These are phyloP conservation scores for Lepidurus apus DNA, from an alignment of 1,140 invertebrate species.

Conservation along the genomic window DNA sequence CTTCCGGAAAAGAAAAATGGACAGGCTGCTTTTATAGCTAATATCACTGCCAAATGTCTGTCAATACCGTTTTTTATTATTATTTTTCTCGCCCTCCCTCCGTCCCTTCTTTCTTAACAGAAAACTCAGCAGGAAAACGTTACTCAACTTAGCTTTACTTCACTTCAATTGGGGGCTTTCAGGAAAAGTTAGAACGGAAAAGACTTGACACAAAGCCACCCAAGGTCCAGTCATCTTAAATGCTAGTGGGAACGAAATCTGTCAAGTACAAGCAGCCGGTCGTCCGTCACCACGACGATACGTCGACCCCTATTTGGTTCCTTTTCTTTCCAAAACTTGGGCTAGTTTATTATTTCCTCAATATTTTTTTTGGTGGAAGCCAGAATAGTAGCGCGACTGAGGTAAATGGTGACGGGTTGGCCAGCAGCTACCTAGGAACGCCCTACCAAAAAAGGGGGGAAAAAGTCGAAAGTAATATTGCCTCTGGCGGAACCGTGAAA, in stretches of 20 bases:
- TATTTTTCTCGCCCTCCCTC: not conserved
- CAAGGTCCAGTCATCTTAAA: not conserved
- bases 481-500: not conserved
- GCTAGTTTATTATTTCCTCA: not conserved
- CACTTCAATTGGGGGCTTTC: too few species aligned
- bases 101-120: not conserved
- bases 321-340: not conserved
- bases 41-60: conserved; percentile 22
- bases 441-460: not conserved
- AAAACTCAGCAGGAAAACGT: not conserved
- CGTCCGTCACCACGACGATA: not conserved
- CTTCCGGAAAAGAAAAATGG: not conserved
- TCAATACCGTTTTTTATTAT: not conserved
- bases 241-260: not conserved
- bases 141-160: not conserved
- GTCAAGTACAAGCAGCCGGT: not conserved
- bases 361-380: not conserved
- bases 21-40: conserved; percentile 9
- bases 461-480: not conserved
- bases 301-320: not conserved
- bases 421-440: not conserved
- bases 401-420: not conserved
- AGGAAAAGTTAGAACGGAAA: not conserved
- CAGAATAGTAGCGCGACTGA: not conserved
- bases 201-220: not conserved